Evolutionary conservation across 2,888 invertebrate species (phyloP).

Genomic region (Ecliptopera silaceata): DNA sequence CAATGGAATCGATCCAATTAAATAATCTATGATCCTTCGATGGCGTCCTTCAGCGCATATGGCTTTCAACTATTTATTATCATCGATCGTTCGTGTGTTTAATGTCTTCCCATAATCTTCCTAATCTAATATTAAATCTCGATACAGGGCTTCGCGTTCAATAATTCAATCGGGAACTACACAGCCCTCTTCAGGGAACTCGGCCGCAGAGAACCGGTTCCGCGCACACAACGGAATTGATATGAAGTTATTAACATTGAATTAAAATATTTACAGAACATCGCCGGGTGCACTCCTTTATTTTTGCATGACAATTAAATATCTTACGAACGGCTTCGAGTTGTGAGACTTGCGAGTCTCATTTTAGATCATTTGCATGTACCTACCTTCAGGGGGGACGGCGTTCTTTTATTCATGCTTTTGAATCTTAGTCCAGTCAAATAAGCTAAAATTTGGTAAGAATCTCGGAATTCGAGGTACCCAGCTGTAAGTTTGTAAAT

Average conservation of each 20-base stretch:
- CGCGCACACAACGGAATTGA: constrained; percentile 49
- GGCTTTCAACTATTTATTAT: constrained; percentile 29
- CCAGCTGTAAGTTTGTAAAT: too few species aligned
- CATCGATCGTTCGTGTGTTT: constrained; percentile 32
- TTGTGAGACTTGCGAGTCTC: constrained; percentile 53
- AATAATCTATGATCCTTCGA: constrained; percentile 47
- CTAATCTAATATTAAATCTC: constrained; percentile 54
- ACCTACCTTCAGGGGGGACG: constrained; percentile 59
- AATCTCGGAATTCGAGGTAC: too few species aligned
- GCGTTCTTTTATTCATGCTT: constrained; percentile 70
- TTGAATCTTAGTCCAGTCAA: too few species aligned
- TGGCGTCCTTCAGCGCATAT: constrained; percentile 33
- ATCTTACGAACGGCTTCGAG: constrained; percentile 52
- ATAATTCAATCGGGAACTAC: constrained; percentile 57
- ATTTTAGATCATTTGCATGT: constrained; percentile 61
- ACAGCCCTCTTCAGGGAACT: constrained; percentile 41
- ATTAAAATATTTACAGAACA: constrained; percentile 70
- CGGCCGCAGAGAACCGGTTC: constrained; percentile 53
- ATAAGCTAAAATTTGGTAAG: too few species aligned
- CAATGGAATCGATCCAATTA: constrained; percentile 53
- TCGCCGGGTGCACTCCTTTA: constrained; percentile 61
- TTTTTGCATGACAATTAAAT: constrained; percentile 76
- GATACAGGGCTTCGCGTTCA: constrained; percentile 48
- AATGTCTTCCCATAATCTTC: constrained; percentile 37
- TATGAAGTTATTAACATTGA: constrained; percentile 72